Base-by-base conservation (phyloP, 2,888 invertebrate genomes). In the Hermodice carunculata region DNA sequence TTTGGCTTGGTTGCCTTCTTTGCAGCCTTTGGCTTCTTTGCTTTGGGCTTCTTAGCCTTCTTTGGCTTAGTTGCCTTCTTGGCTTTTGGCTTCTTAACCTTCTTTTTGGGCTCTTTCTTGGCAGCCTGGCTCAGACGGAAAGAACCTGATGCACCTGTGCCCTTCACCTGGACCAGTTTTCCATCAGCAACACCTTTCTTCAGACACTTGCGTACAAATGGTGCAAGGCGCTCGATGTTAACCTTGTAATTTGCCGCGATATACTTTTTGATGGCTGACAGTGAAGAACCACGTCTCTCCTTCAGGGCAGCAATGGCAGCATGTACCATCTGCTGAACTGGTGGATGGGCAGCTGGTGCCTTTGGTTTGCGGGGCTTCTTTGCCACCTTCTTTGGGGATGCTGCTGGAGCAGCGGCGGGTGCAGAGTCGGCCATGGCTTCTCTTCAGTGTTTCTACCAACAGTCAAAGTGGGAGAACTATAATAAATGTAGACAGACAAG, bases 251-350 rank as follows among this genome's bases (percentile, higher is more conserved):
- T 60, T 40, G 51, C 60, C 28, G 51, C 49, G 60, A 60, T 60
- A 52, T 60, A 52, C 43, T 60, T 60, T 52, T 60, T 60, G 52
- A 60, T 60, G 60, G 60, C 60, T 22, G 52, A 24, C 26, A 60
- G 42, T 19, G 60, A 60, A 2, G 60, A 60, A 40, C 60, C 60
- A 40, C 52, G 51, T 3, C 51, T 1, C 29, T 60, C 60, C 51
- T 42, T 51, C 5, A 60, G 19, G 31, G 51, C 52, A 4, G 26
- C 31, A 52, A 60, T 60, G 52, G 60, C 60, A 34, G 17, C 40
- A 34, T 49, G 34, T 28, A 60, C 60, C 60, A 60, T 60, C 19
- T 19, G n/a, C 17, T 37, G 42, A 4, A 60, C 60, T 51, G 60
- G 60, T 29, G 60, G 60, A 37, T 60, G 60, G 17, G 37, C 40